Conservation (phyloP, 2,797 vertebrate species). For the Forpus xanthops region DNA sequence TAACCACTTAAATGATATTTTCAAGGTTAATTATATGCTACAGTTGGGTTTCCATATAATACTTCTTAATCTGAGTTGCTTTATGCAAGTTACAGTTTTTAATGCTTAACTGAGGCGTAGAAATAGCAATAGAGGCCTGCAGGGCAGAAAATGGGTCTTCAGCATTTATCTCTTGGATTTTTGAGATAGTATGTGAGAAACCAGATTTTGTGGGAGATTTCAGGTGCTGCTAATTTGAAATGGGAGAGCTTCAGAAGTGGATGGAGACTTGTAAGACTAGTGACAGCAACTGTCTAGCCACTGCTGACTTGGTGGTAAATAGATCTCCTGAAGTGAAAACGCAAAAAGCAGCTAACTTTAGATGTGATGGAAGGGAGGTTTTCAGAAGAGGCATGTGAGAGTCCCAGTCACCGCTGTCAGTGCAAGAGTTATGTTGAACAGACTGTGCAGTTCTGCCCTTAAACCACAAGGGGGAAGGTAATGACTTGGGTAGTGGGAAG, state of each 20-base stretch:
- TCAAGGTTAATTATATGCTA: background rate
- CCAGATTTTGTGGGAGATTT: background rate
- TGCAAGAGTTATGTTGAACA: background rate
- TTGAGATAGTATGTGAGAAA: background rate
- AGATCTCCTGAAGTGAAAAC: background rate
- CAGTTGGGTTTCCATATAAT: background rate
- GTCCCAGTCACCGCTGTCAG: background rate
- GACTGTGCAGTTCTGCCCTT: constrained; percentile 5
- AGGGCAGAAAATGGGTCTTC: background rate
- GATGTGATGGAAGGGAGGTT: background rate
- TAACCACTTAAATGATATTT: background rate
- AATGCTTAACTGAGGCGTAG: background rate
- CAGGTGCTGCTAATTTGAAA: background rate
- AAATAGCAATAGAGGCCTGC: background rate
- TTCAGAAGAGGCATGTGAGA: background rate
- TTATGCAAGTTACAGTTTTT: fast-evolving
- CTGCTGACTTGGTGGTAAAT: background rate
- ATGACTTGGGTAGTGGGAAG: background rate
- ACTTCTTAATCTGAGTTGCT: background rate
- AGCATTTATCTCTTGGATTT: background rate
- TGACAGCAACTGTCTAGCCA: background rate
- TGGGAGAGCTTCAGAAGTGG: background rate
- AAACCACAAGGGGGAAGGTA: constrained; percentile 16
- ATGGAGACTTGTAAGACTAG: background rate
- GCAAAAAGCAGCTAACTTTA: background rate